Conservation (phyloP, 2,797 vertebrate species). For the Spheniscus humboldti region DNA sequence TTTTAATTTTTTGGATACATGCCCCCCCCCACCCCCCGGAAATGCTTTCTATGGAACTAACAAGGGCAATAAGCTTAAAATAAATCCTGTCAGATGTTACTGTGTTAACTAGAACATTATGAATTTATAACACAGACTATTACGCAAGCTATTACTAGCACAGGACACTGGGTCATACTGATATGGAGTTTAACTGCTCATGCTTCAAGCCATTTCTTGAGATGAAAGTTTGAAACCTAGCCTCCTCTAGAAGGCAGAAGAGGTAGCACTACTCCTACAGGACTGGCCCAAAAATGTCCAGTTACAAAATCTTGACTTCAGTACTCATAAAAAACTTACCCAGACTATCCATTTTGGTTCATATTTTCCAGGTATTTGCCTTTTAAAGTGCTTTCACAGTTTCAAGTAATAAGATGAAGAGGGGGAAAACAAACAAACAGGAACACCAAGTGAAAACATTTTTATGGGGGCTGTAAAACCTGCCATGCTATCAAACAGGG, state of each 20-base stretch:
- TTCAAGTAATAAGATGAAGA: neutral
- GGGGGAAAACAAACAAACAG: neutral
- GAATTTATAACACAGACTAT: neutral
- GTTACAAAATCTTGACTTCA: neutral
- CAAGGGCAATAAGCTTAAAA: neutral
- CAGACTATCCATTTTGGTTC: neutral
- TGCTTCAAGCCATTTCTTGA: neutral
- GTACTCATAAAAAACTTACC: neutral
- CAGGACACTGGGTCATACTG: neutral
- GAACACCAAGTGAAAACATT: neutral
- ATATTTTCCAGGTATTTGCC: neutral
- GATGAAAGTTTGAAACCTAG: neutral
- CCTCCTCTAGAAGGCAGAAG: neutral
- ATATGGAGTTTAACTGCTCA: neutral
- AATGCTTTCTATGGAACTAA: neutral
- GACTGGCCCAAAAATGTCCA: neutral
- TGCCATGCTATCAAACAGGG: neutral
- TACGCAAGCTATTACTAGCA: neutral
- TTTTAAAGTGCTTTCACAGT: neutral
- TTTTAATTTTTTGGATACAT: too few relatives aligned
- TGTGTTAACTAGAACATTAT: neutral
- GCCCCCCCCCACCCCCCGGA: neutral
- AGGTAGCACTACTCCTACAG: neutral
- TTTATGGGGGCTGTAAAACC: neutral
- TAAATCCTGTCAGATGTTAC: neutral